Percentiles rank a stretch among this genome's conserved stretches.
Conservation (phyloP, 2,797 vertebrate species). For the Iguana delicatissima region DNA sequence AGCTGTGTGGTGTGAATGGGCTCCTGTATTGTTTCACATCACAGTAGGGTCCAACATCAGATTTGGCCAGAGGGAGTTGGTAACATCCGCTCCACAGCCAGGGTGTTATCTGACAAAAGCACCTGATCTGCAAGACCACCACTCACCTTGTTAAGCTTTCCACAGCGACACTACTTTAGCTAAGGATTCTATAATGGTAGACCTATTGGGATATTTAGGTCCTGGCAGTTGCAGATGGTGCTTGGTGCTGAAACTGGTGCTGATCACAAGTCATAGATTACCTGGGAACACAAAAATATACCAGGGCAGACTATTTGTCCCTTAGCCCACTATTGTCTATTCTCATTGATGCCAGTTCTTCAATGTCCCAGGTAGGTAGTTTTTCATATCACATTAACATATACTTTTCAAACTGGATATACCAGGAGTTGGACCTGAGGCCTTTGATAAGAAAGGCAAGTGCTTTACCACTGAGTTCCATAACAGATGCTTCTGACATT, state of each 20-base stretch:
- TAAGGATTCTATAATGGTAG: background rate
- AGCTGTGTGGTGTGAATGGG: no score
- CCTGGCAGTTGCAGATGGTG: background rate
- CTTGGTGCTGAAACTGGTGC: background rate
- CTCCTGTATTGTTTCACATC: background rate
- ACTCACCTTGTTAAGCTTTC: no score
- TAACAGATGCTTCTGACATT: background rate
- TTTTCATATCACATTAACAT: background rate
- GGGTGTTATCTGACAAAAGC: background rate
- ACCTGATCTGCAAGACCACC: background rate
- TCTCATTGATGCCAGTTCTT: background rate
- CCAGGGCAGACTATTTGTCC: background rate
- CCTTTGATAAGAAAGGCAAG: background rate
- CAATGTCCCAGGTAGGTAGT: background rate
- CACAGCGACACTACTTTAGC: no score
- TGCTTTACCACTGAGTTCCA: background rate
- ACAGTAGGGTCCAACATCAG: background rate
- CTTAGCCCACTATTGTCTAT: background rate
- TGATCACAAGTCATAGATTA: background rate
- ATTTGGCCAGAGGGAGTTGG: background rate
- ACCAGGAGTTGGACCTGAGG: background rate
- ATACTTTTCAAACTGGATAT: background rate
- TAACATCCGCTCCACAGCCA: background rate
- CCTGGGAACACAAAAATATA: background rate
- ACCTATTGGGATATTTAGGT: background rate